These are phyloP conservation scores for Phylloscopus trochiloides DNA, from an alignment of 2,113 vertebrate genomes.

Conservation along the genomic window DNA sequence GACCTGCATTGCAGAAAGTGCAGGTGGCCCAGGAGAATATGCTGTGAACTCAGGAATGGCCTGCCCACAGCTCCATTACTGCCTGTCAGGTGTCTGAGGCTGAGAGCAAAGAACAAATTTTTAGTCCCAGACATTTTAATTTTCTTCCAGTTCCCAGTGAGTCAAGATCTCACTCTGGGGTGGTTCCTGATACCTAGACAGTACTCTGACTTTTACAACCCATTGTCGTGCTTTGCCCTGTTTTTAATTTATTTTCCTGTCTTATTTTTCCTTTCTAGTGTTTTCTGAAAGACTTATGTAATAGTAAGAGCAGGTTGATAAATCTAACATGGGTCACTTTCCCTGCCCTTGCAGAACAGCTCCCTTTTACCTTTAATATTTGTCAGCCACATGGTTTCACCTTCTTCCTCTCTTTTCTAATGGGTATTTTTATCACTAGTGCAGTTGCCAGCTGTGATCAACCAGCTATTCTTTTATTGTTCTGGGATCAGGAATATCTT, in stretches of 20 bases:
- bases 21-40: not conserved
- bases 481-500: not conserved
- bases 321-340: not conserved
- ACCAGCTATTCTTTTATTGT: not conserved
- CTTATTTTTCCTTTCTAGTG: not conserved
- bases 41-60: not conserved
- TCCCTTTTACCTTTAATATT: not conserved
- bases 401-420: not conserved
- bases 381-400: not conserved
- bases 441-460: not conserved
- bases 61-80: not conserved
- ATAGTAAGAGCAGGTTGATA: not conserved
- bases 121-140: not conserved
- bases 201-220: not conserved
- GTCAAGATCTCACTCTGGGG: not conserved
- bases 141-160: not conserved
- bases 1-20: constrained; percentile 11
- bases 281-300: not conserved
- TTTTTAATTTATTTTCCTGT: not conserved
- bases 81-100: not conserved
- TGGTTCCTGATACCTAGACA: not conserved
- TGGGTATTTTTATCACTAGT: not conserved
- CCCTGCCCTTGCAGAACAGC: not conserved
- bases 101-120: not conserved
- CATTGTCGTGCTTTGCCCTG: not conserved